A percentile compares a stretch with the other conserved stretches of the same genome.
Conservation (phyloP, 2,797 vertebrate species). For the Chromobotia macracanthus region DNA sequence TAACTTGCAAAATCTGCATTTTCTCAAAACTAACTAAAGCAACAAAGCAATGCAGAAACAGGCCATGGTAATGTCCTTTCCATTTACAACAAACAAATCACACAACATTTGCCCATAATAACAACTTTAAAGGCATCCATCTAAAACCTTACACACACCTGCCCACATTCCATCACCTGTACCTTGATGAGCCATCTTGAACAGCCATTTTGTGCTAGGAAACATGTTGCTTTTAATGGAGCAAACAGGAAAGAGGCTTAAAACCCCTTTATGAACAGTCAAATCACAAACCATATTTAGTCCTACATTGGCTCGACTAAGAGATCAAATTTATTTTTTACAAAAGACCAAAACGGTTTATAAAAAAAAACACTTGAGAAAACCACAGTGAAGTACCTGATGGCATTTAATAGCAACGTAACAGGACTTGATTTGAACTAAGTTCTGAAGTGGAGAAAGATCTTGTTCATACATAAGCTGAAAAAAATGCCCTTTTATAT, state of each 20-base stretch:
- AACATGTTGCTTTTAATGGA: background rate
- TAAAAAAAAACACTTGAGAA: too few species aligned
- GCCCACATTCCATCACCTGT: background rate
- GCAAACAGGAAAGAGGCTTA: background rate
- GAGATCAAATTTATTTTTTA: background rate
- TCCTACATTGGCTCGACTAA: background rate
- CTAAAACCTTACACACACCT: background rate
- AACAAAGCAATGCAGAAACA: background rate
- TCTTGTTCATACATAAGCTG: background rate
- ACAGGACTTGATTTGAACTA: too few species aligned
- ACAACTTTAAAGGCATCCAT: background rate
- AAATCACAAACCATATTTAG: background rate
- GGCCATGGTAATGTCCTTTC: background rate
- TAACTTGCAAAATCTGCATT: background rate
- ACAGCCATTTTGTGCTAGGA: slow-evolving; percentile 12
- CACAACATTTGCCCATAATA: background rate
- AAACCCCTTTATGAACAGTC: background rate
- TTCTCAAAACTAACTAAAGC: too few species aligned
- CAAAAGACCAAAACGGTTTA: too few species aligned
- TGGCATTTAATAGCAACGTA: too few species aligned
- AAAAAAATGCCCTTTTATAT: background rate
- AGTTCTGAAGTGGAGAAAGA: background rate
- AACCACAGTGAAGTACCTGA: too few species aligned
- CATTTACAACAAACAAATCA: background rate
- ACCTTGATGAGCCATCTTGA: background rate